Evolutionary conservation across 1,140 invertebrate species (phyloP), one percentile per base, ranked within the genome.

Genomic region (Dendrolimus punctatus): DNA sequence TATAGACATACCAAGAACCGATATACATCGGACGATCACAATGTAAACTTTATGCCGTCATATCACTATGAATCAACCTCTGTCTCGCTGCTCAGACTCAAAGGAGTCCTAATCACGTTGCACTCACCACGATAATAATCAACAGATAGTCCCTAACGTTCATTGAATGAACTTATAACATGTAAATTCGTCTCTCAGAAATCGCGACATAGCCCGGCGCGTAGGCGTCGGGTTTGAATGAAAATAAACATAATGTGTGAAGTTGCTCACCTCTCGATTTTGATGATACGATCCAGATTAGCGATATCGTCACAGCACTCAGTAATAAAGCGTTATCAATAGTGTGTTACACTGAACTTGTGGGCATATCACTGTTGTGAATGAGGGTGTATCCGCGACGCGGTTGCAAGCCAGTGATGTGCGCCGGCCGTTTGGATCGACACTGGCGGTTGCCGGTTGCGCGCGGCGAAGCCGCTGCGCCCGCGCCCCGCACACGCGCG

Each of bases 161-260:
- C 75, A 63, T 81, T 82, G 78, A 83, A 83, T 82, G 78, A 77
- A 80, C 71, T 75, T 81, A 77, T 78, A 80, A 76, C 73, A 84
- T 84, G 78, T 81, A 83, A 83, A 83, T 85, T 81, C 73, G 79
- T 80, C 73, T 74, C 71, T 81, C 73, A 77, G 71, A 76, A 83
- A 85, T 85, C 80, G 80, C 78, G 76, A 82, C 76, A 75, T 55
- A 68, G 63, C 63, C 57, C 63, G 57, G 71, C 52, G 81, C 77
- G 82, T 85, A 82, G 82, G 82, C 77, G 82, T 75, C 65, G 62
- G 59, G 67, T 65, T 74, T 74, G 71, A 79, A 80, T 80, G 76
- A 83, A 81, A 83, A 83, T 80, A 82, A 83, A 83, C 80, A 78
- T 73, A 66, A 46, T 57, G 38, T 49, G 55, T 45, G 37, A 39